A percentile compares a stretch with the other conserved stretches of the same genome.
Conservation (phyloP, 2,888 invertebrate genomes). For the Branchellion lobata region DNA sequence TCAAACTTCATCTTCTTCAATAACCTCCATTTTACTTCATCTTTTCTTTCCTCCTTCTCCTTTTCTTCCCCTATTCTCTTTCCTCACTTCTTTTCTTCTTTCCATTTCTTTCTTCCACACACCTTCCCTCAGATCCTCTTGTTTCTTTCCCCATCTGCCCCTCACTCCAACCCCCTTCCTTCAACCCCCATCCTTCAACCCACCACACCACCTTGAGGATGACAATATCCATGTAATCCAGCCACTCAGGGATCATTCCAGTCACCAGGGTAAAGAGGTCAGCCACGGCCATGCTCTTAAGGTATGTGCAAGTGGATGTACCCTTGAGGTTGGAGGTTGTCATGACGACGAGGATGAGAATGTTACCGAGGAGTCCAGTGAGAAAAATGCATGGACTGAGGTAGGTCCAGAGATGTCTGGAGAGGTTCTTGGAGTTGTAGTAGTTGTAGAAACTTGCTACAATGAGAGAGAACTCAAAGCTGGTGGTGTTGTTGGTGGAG, state of each 20-base stretch:
- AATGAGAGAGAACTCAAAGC: not conserved
- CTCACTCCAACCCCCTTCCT: no score
- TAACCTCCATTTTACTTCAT: no score
- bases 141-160: no score
- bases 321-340: slow-evolving; percentile 48
- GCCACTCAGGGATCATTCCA: slow-evolving; percentile 53
- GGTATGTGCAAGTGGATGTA: slow-evolving; percentile 52
- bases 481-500: slow-evolving; percentile 1
- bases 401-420: slow-evolving; percentile 50
- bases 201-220: slow-evolving; percentile 48
- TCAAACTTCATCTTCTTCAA: no score
- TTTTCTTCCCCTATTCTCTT: no score
- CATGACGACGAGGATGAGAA: slow-evolving; percentile 52
- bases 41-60: no score
- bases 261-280: slow-evolving; percentile 50
- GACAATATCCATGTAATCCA: slow-evolving; percentile 47
- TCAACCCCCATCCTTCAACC: no score
- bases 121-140: no score
- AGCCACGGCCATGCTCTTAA: slow-evolving; percentile 51
- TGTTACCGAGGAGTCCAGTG: slow-evolving; percentile 51
- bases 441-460: not conserved
- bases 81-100: no score
- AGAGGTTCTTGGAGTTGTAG: slow-evolving; percentile 32
- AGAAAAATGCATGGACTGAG: slow-evolving; percentile 51
- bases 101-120: no score